These are phyloP conservation scores for Parnassius apollo DNA, from an alignment of 2,888 invertebrate species.

Conservation along the genomic window DNA sequence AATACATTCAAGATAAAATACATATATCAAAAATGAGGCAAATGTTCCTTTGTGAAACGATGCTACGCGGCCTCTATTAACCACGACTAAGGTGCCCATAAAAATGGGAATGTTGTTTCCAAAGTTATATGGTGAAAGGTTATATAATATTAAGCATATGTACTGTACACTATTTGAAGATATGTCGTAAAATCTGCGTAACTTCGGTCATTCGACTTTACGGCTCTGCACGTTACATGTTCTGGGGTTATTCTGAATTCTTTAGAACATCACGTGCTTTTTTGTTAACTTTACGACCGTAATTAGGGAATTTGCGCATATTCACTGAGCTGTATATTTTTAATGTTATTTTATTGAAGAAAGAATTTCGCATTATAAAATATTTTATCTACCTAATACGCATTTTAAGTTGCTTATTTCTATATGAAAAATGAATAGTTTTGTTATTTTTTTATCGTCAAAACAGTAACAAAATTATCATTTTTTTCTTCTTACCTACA, in stretches of 20 bases:
- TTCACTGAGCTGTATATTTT: background rate
- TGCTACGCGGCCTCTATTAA: conserved; percentile 18
- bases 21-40: conserved; percentile 2
- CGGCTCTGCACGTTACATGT: conserved; percentile 29
- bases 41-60: conserved; percentile 17
- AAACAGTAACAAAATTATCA: no score
- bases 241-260: conserved; percentile 42
- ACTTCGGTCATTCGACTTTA: conserved; percentile 56
- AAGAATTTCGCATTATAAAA: no score
- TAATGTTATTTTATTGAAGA: no score
- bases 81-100: conserved; percentile 23
- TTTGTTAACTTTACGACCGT: conserved; percentile 30
- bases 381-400: no score
- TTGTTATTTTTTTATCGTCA: no score
- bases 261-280: conserved; percentile 44
- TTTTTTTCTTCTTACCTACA: no score
- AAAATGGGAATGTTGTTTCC: conserved; percentile 10
- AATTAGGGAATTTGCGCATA: conserved; percentile 25
- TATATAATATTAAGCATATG: conserved; percentile 39
- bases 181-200: conserved; percentile 54
- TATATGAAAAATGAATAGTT: no score
- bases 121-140: conserved; percentile 16
- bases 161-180: conserved; percentile 44
- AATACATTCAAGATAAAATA: background rate
- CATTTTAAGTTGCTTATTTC: no score